phyloP scores from a whole-genome alignment of 2,888 invertebrate genomes.

The Mactromeris polynyma region DNA sequence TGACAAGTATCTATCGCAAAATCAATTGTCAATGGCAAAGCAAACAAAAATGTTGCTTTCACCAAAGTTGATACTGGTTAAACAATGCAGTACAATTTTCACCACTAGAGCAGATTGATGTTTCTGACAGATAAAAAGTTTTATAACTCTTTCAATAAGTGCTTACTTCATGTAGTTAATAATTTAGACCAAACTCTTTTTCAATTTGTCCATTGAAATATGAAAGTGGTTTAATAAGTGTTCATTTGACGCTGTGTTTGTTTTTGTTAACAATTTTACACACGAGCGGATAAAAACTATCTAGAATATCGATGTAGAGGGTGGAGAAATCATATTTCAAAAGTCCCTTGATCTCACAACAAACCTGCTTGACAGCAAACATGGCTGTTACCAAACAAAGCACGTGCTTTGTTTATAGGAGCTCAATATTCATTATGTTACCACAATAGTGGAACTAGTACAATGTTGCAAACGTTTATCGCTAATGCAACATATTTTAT shows the following conservation, averaged over 20 bases:
- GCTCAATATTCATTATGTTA: too few relatives aligned
- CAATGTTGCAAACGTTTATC: too few relatives aligned
- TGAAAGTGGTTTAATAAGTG: background rate
- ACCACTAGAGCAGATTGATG: background rate
- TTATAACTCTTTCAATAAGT: background rate
- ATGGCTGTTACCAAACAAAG: too few relatives aligned
- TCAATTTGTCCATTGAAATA: background rate
- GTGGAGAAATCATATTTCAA: background rate
- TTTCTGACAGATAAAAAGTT: background rate
- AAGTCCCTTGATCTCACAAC: background rate
- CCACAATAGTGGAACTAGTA: too few relatives aligned
- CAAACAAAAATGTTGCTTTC: background rate
- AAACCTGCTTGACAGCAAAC: background rate
- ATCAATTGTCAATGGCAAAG: background rate
- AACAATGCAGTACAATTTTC: background rate
- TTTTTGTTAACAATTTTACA: background rate
- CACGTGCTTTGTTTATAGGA: too few relatives aligned
- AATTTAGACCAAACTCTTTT: background rate
- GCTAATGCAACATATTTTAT: too few relatives aligned
- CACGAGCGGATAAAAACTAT: background rate
- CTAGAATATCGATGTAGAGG: background rate
- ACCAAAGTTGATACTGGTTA: background rate
- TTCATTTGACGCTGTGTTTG: background rate
- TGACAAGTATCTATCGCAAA: background rate
- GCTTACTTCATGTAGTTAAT: background rate